These are phyloP conservation scores for Setipinna tenuifilis DNA, from an alignment of 2,797 vertebrate species.

Conservation along the genomic window DNA sequence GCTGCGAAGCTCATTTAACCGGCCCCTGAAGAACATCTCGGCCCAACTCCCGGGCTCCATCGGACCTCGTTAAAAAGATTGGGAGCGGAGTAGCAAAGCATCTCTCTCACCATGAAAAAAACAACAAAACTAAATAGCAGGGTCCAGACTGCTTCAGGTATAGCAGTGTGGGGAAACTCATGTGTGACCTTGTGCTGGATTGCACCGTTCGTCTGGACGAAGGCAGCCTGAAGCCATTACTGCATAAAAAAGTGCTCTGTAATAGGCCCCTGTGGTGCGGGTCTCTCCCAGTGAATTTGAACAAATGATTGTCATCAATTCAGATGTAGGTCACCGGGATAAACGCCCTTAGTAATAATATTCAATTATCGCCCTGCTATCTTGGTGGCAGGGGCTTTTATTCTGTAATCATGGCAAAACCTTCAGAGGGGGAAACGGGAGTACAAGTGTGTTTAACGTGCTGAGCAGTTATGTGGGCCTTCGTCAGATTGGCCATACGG, in stretches of 20 bases:
- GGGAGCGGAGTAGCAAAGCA: neutral
- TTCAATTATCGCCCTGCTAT: conserved; percentile 9
- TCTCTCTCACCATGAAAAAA: neutral
- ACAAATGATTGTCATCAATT: conserved; percentile 21
- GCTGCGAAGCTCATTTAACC: neutral
- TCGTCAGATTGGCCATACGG: neutral
- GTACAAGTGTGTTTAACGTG: neutral
- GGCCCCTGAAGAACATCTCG: conserved; percentile 10
- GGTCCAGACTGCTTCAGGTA: neutral
- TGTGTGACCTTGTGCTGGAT: conserved; percentile 35
- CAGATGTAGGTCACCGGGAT: conserved; percentile 34
- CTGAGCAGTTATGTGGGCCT: neutral
- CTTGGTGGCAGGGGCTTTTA: neutral
- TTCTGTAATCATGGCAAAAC: conserved; percentile 21
- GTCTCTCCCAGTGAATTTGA: neutral
- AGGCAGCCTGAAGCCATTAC: neutral
- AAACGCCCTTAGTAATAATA: conserved; percentile 31
- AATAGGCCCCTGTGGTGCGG: conserved; percentile 5
- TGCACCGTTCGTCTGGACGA: neutral
- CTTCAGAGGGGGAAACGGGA: neutral
- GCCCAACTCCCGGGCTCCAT: neutral
- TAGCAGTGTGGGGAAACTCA: neutral
- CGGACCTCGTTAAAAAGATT: neutral
- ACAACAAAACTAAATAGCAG: neutral
- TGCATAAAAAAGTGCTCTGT: neutral